Conservation (phyloP, 2,113 vertebrate genomes). For the Solenodon paradoxus region DNA sequence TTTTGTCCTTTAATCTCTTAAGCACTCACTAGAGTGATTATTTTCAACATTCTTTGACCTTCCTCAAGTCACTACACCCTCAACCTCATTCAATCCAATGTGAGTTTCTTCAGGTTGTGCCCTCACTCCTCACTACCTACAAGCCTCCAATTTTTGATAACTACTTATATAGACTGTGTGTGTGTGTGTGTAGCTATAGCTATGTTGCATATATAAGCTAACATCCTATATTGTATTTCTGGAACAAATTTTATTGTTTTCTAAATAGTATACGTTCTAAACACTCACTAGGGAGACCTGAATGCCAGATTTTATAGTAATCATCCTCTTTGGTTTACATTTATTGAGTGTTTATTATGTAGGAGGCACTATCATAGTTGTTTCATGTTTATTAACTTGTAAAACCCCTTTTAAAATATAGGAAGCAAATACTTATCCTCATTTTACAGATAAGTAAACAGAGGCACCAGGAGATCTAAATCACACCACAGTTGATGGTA, state of each 20-base stretch:
- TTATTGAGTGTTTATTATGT: constrained; percentile 47
- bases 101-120: not conserved
- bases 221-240: constrained; percentile 41
- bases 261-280: constrained; percentile 1
- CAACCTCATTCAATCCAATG: not conserved
- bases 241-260: constrained; percentile 33
- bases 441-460: constrained; percentile 33
- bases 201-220: not conserved
- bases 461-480: not conserved
- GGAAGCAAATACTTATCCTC: constrained; percentile 37
- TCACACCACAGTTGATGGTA: not conserved
- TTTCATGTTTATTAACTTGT: constrained; percentile 30
- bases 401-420: constrained; percentile 50
- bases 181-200: not conserved
- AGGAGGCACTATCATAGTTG: not conserved
- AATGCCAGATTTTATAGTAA: constrained; percentile 27
- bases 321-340: constrained; percentile 37
- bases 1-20: not conserved
- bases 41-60: not conserved
- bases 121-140: not conserved
- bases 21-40: not conserved
- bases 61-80: not conserved
- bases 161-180: not conserved
- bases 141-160: not conserved
- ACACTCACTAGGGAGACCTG: constrained; percentile 6